These are phyloP conservation scores for Nymphalis polychloros DNA, from an alignment of 2,888 invertebrate species.

Conservation along the genomic window DNA sequence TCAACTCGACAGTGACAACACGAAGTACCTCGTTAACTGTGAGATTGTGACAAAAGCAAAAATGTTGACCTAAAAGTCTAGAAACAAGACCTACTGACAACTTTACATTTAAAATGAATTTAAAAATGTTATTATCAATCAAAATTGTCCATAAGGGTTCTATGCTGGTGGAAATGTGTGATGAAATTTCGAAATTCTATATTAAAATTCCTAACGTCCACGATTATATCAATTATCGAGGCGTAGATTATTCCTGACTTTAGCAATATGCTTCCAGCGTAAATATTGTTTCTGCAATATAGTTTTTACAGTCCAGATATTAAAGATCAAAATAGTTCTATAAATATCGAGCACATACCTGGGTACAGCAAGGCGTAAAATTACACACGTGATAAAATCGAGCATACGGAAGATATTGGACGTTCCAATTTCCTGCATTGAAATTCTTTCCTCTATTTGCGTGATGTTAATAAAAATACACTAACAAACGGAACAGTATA, in stretches of 20 bases:
- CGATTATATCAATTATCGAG: conserved; percentile 10
- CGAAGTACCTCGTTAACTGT: conserved; percentile 36
- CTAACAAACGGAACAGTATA: conserved; percentile 30
- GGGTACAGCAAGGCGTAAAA: conserved; percentile 24
- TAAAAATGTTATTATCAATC: conserved; percentile 2
- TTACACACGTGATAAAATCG: conserved; percentile 29
- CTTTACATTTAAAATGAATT: conserved; percentile 5
- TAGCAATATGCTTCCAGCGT: neutral
- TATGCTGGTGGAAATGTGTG: neutral
- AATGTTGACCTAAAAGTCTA: conserved; percentile 37
- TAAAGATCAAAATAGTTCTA: conserved; percentile 18
- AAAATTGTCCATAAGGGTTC: too few species aligned
- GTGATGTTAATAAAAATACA: conserved; percentile 36
- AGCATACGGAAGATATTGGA: conserved; percentile 35
- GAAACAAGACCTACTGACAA: conserved; percentile 35
- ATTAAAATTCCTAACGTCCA: conserved; percentile 3
- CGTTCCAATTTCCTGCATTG: conserved; percentile 28
- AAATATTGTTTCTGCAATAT: conserved; percentile 4
- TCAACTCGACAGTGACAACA: conserved; percentile 28
- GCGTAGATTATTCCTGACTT: neutral
- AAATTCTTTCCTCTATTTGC: conserved; percentile 44
- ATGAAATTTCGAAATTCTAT: conserved; percentile 2
- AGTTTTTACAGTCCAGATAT: conserved; percentile 6
- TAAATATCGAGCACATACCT: conserved; percentile 1
- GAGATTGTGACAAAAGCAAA: conserved; percentile 37